Percentiles rank a stretch among this genome's conserved stretches.
Evolutionary conservation across 1,140 invertebrate genomes (phyloP).

Genomic region (Steinernema feltiae): DNA sequence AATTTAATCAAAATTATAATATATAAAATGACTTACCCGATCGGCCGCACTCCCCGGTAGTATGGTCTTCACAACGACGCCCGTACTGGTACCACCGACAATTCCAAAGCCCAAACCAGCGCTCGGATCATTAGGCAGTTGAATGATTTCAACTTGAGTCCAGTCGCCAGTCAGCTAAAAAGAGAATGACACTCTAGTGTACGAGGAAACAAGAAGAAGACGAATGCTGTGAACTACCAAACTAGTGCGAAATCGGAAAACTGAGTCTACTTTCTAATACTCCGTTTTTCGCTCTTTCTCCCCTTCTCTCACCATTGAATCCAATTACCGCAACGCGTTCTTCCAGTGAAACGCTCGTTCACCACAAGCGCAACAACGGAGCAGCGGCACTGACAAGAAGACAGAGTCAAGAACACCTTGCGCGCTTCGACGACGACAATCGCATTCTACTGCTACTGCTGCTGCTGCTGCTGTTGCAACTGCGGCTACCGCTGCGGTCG

Average conservation of each 20-base stretch:
- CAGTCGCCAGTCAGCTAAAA: conserved; percentile 56
- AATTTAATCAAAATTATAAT: not conserved
- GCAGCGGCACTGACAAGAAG: too few relatives aligned
- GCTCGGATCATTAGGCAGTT: conserved; percentile 46
- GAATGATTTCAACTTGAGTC: conserved; percentile 54
- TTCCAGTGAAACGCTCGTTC: not conserved
- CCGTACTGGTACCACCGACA: conserved; percentile 84
- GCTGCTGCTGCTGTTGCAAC: too few relatives aligned
- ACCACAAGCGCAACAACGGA: not conserved
- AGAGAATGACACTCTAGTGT: conserved; percentile 14
- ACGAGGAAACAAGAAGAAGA: conserved; percentile 15
- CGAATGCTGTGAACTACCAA: not conserved
- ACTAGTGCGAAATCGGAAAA: conserved; percentile 20
- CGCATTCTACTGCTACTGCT: not conserved
- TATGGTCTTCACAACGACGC: conserved; percentile 92
- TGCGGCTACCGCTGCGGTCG: too few relatives aligned
- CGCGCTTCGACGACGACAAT: not conserved
- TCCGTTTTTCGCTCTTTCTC: not conserved
- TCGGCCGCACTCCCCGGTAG: conserved; percentile 83
- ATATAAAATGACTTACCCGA: conserved; percentile 65
- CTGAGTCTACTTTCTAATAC: conserved; percentile 15
- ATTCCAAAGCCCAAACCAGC: conserved; percentile 75
- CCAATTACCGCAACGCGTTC: conserved; percentile 5
- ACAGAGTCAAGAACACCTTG: not conserved
- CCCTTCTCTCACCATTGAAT: not conserved